Evolutionary conservation across 2,797 vertebrate genomes (phyloP), one percentile per base, ranked within the genome.

Genomic region (Helarctos malayanus): DNA sequence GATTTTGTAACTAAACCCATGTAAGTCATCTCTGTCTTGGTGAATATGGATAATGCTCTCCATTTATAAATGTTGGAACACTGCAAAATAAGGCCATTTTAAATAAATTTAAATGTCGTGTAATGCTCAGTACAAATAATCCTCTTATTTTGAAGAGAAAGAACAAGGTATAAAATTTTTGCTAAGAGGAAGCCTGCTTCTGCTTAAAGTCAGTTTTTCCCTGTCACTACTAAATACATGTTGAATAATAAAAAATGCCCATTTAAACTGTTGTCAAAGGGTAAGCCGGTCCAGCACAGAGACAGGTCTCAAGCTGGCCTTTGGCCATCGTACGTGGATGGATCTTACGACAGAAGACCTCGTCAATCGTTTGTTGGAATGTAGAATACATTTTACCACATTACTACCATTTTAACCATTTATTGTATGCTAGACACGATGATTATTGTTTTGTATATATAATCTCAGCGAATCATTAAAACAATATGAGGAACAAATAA

Each of bases 391-490:
- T 57, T 94, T 57, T 52, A 47, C 19, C 29, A 56, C 7, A 41
- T 29, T 73, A 56, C 19, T 15, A 59, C 35, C 38, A 65, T 87
- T 61, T 54, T 78, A 93, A 54, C n/a, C 19, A 59, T 27, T 76
- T 76, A 52, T 59, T 69, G 63, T 89, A 71, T n/a, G 41, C n/a
- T 81, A 81, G 27, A 92, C 45, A 79, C n/a, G 47, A n/a, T 88
- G 59, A 21, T 82, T n/a, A 59, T 12, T 75, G 45, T 56, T 90
- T 91, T 86, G 5, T 41, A 45, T 61, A 52, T 49, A 56, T 54
- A 54, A 86, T 69, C 80, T 93, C 79, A 91, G 63, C n/a, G 96
- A 96, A 87, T 78, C 25, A 81, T 57, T 29, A 59, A 92, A 85
- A 76, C 2, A 52, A 35, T 84, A 45, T 7, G n/a, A 65, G 45